Percentiles rank a stretch among this genome's conserved stretches.
phyloP scores from a whole-genome alignment of 1,140 invertebrate species.

The Zelostemma sp. region DNA sequence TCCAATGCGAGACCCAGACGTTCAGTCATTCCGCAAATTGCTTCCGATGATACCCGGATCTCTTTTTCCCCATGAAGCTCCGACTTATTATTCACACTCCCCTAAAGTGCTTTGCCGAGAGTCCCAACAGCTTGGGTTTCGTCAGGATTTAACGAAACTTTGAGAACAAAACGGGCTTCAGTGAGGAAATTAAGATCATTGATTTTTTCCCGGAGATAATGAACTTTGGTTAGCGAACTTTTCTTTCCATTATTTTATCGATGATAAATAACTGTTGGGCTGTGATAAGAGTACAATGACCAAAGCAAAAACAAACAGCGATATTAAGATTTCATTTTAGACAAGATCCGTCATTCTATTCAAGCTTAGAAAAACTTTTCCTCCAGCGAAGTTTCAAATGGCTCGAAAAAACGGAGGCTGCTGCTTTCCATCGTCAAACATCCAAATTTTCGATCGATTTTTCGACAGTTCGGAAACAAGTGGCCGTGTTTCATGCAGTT shows the following conservation, averaged over 20 bases:
- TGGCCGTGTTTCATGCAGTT: constrained; percentile 4
- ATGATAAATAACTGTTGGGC: no score
- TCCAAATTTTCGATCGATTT: background rate
- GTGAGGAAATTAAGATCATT: background rate
- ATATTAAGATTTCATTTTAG: no score
- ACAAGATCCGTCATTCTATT: background rate
- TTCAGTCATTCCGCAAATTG: constrained; percentile 12
- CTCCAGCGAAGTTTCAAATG: background rate
- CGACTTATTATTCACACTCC: constrained; percentile 3
- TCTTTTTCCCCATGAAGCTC: background rate
- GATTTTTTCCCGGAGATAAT: background rate
- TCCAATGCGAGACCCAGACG: constrained; percentile 9
- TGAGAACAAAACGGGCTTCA: background rate
- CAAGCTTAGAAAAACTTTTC: background rate
- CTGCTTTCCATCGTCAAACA: no score
- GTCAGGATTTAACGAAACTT: background rate
- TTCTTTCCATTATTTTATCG: no score
- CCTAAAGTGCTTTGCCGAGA: background rate
- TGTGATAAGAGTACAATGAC: no score
- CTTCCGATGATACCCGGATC: constrained; percentile 7
- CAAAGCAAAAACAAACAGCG: no score
- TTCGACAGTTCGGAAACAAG: background rate
- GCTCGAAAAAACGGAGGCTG: no score
- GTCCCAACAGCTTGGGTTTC: background rate
- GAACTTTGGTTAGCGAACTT: no score